Evolutionary conservation across 2,113 vertebrate species (phyloP), one percentile per base, ranked within the genome.

Genomic region (Athene cunicularia): DNA sequence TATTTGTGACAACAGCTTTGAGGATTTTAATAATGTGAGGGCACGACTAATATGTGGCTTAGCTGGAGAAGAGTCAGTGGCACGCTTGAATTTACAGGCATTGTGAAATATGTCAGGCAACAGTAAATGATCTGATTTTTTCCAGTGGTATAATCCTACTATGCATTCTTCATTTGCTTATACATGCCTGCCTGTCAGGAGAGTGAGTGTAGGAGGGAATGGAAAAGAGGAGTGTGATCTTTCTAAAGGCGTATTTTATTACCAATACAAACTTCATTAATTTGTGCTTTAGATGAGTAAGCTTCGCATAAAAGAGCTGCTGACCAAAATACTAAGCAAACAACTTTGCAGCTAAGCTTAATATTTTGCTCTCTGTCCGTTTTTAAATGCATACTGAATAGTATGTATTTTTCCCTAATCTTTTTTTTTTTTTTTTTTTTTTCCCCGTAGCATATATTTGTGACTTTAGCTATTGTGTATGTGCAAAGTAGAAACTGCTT

Each of bases 51-150:
- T 62, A 63, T 52, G 59, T 74, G 32, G 37, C 41, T 32, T 96
- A 87, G 67, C 82, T 90, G 66, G 52, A 96, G 62, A 49, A 95
- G 45, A 95, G 75, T 73, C 45, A 70, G 47, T 88, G 82, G 71
- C 64, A 91, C 68, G 58, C 71, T 92, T 39, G 39, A 82, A 81
- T 95, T 81, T 79, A 49, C 85, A 60, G 75, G 53, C 73, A 58
- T 91, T 91, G 66, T 91, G 83, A 96, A 95, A 96, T 91, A 76
- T 87, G 84, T 74, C 77, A 91, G 55, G 60, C 74, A 91, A 86
- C 47, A 91, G 92, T 84, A 94, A 97, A 84, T 86, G 32, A 92
- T 43, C 68, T 89, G 12, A 68, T 94, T 97, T 96, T 80, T 83
- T 93, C 70, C 43, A 82, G 63, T 59, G 68, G 93, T 64, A 90